Evolutionary conservation across 92 coral and sea anemone genomes (phyloP).

Genomic region (Phenganax stokvisi): DNA sequence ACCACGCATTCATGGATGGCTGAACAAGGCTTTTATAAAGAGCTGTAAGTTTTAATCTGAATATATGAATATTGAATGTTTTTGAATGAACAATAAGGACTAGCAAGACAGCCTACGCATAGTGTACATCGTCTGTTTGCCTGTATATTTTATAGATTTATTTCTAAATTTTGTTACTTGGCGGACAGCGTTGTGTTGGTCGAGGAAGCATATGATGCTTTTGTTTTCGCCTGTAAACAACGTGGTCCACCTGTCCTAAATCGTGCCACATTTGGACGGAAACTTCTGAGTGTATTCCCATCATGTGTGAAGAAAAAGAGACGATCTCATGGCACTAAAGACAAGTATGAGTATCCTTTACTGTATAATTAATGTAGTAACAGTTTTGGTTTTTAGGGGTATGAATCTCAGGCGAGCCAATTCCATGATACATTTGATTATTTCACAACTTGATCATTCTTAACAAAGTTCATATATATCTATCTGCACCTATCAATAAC

Average conservation of each 20-base stretch:
- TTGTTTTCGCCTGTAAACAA: not conserved
- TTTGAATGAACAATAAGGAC: not conserved
- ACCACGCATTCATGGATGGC: not conserved
- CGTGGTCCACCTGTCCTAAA: not conserved
- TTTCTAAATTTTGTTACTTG: not conserved
- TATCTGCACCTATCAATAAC: not conserved
- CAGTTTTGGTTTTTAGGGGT: not conserved
- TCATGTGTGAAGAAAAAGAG: constrained; percentile 11
- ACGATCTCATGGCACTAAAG: constrained; percentile 11
- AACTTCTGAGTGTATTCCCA: not conserved
- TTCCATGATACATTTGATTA: no score
- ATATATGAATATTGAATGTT: not conserved
- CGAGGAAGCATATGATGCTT: constrained; percentile 14
- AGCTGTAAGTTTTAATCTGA: not conserved
- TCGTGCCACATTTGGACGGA: constrained; percentile 12
- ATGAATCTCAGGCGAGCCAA: not conserved
- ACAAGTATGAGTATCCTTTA: constrained; percentile 37
- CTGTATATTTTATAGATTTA: not conserved
- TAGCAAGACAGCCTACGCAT: not conserved
- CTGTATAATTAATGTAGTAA: not conserved
- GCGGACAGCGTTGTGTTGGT: not conserved
- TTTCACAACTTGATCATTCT: not conserved
- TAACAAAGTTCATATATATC: not conserved
- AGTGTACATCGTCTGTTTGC: not conserved
- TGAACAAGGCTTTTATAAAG: not conserved